These are phyloP conservation scores for Cephalopterus ornatus DNA, from an alignment of 2,113 vertebrate species.

Conservation along the genomic window DNA sequence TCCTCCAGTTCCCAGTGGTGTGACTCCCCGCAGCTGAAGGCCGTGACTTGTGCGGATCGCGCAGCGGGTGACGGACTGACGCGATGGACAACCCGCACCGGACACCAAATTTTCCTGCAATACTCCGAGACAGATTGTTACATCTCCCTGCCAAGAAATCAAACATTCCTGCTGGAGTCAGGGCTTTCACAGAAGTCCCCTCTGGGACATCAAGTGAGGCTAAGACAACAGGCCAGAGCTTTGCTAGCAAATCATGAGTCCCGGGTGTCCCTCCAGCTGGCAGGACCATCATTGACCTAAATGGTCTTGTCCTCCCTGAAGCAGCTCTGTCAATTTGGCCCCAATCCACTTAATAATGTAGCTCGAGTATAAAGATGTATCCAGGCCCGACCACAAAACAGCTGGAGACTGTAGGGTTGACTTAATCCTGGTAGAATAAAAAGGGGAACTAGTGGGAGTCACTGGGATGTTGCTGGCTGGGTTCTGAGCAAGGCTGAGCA, in stretches of 20 bases:
- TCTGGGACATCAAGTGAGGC: constrained; percentile 43
- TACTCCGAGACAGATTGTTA: constrained; percentile 16
- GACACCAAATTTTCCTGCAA: neutral
- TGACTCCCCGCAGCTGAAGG: neutral
- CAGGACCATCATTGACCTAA: constrained; percentile 49
- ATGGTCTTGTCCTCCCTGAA: constrained; percentile 58
- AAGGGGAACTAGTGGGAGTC: constrained; percentile 46
- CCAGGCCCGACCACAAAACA: constrained; percentile 58
- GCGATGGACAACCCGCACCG: neutral
- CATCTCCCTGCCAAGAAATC: constrained; percentile 48
- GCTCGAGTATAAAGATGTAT: constrained; percentile 52
- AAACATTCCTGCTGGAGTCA: constrained; percentile 37
- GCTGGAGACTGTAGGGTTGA: constrained; percentile 56
- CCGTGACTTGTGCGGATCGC: too few relatives aligned
- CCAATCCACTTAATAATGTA: constrained; percentile 65
- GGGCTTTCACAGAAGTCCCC: constrained; percentile 50
- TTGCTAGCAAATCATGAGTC: constrained; percentile 46
- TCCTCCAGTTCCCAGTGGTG: neutral
- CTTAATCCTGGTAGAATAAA: constrained; percentile 59
- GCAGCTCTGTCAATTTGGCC: constrained; percentile 58
- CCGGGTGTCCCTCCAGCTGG: constrained; percentile 50
- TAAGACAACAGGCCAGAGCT: constrained; percentile 56
- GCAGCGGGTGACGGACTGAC: neutral
- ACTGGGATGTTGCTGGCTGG: constrained; percentile 37
- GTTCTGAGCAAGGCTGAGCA: constrained; percentile 27